phyloP scores from a whole-genome alignment of 2,888 invertebrate genomes.

The Microdon myrmicae region DNA sequence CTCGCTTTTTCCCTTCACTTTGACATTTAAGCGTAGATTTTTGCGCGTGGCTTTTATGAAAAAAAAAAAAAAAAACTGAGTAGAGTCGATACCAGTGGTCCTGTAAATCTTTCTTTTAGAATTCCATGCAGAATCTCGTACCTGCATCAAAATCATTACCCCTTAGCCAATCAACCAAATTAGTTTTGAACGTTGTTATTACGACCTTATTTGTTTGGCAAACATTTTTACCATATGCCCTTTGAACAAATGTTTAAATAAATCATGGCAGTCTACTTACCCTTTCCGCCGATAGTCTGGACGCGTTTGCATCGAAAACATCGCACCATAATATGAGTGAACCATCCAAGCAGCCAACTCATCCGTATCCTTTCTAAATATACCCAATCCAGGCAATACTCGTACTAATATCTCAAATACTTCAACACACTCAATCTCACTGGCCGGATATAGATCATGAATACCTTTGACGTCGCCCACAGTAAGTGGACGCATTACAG shows the following conservation, averaged over 20 bases:
- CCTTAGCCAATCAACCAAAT: too few species aligned
- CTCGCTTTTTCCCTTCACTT: too few species aligned
- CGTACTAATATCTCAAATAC: slow-evolving; percentile 83
- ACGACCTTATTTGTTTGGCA: not conserved
- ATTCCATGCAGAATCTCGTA: too few species aligned
- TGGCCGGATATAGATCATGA: slow-evolving; percentile 87
- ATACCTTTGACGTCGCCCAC: slow-evolving; percentile 84
- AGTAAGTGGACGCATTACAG: slow-evolving; percentile 79
- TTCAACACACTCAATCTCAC: slow-evolving; percentile 87
- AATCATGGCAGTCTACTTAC: slow-evolving; percentile 53
- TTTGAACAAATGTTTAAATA: too few species aligned
- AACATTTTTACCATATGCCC: too few species aligned
- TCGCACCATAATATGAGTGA: slow-evolving; percentile 89
- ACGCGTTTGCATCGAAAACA: slow-evolving; percentile 91
- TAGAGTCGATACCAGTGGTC: too few species aligned
- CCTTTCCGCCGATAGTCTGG: slow-evolving; percentile 80
- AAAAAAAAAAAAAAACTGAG: too few species aligned
- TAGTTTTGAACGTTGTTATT: not conserved
- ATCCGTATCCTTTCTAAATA: slow-evolving; percentile 75
- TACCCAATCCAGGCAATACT: slow-evolving; percentile 82
- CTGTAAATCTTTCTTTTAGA: too few species aligned
- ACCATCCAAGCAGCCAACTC: slow-evolving; percentile 91
- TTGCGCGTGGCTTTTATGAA: too few species aligned
- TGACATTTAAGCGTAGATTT: too few species aligned
- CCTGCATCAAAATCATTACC: too few species aligned